phyloP scores from a whole-genome alignment of 2,113 vertebrate genomes.

The Melanocharis versteri region DNA sequence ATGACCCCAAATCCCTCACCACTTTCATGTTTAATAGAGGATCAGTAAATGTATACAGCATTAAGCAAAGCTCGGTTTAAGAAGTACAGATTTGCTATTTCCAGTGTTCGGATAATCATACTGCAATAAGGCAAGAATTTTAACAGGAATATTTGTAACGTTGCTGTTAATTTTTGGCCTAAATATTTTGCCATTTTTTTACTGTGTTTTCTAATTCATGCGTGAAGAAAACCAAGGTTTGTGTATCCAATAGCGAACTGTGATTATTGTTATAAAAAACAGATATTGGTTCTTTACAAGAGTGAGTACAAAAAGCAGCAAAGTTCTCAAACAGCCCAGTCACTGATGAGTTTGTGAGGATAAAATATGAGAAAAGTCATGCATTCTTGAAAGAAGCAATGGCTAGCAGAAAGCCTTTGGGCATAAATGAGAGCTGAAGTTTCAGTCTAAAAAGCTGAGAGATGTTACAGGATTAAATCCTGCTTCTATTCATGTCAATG shows the following conservation, averaged over 20 bases:
- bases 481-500: not conserved
- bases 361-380: not conserved
- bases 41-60: not conserved
- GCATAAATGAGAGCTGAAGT: not conserved
- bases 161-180: not conserved
- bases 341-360: not conserved
- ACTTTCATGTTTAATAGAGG: not conserved
- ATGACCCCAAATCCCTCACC: not conserved
- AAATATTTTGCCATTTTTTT: not conserved
- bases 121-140: not conserved
- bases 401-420: not conserved
- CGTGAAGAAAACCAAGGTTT: not conserved
- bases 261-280: not conserved
- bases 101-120: fast-evolving
- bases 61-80: not conserved
- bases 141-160: not conserved
- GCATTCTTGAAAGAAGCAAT: not conserved
- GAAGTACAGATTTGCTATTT: not conserved
- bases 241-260: not conserved
- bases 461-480: not conserved
- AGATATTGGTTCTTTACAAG: not conserved
- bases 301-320: not conserved
- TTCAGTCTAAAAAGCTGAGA: not conserved
- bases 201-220: not conserved
- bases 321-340: not conserved